These are phyloP conservation scores for Alsophila aescularia DNA, from an alignment of 2,888 invertebrate genomes.

Conservation along the genomic window DNA sequence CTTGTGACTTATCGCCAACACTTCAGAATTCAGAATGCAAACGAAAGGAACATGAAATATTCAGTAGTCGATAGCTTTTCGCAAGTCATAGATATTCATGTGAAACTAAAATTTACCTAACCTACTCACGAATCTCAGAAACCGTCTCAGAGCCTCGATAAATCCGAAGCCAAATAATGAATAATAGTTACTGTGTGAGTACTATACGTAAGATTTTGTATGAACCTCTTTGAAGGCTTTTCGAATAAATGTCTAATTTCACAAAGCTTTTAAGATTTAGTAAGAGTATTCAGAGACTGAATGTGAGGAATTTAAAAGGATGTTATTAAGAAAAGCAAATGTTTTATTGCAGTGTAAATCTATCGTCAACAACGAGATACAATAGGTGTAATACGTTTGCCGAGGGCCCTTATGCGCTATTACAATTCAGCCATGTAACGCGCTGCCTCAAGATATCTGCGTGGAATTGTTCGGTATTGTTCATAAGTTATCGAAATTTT, in stretches of 20 bases:
- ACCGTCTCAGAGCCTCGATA: no score
- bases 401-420: no score
- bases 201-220: neutral
- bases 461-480: no score
- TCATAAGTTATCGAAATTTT: no score
- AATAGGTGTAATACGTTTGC: no score
- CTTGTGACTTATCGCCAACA: conserved; percentile 22
- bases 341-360: neutral
- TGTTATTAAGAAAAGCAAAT: no score
- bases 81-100: conserved; percentile 45
- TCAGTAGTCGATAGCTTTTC: conserved; percentile 41
- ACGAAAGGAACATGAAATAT: conserved; percentile 43
- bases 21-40: conserved; percentile 36
- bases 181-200: no score
- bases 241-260: neutral
- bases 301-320: neutral
- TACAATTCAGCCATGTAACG: no score
- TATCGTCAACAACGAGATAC: neutral
- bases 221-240: no score
- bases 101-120: conserved; percentile 22
- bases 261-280: neutral
- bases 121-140: neutral
- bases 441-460: no score
- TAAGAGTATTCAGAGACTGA: neutral
- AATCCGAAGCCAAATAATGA: neutral